These are phyloP conservation scores for Muscina levida DNA, from an alignment of 2,888 invertebrate genomes.

Conservation along the genomic window DNA sequence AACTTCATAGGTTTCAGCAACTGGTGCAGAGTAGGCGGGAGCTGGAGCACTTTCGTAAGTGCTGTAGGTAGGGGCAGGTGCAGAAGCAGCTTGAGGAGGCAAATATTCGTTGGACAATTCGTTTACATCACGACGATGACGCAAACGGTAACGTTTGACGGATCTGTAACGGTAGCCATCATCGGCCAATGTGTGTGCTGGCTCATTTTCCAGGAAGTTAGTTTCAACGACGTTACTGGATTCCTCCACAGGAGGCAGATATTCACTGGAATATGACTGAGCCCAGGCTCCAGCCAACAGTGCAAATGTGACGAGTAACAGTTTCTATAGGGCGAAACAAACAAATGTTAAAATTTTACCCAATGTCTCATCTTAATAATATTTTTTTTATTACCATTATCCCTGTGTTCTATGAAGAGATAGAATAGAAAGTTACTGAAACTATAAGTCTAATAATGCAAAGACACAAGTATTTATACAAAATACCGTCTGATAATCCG, in stretches of 20 bases:
- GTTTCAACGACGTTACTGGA: constrained; percentile 48
- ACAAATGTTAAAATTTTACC: constrained; percentile 5
- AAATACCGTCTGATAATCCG: neutral
- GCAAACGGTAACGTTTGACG: constrained; percentile 64
- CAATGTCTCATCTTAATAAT: neutral
- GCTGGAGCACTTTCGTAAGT: constrained; percentile 43
- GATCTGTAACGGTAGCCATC: constrained; percentile 69
- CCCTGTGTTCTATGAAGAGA: constrained; percentile 10
- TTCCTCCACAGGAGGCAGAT: constrained; percentile 60
- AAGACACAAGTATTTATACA: constrained; percentile 44
- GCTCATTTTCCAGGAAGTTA: constrained; percentile 56
- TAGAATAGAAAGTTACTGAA: constrained; percentile 23
- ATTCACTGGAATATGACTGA: constrained; percentile 43
- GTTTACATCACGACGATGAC: constrained; percentile 66
- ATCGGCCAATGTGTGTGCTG: constrained; percentile 59
- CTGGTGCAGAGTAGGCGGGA: constrained; percentile 35
- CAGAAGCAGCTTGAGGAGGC: constrained; percentile 49
- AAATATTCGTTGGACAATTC: constrained; percentile 57
- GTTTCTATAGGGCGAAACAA: constrained; percentile 44
- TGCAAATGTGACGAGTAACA: constrained; percentile 44
- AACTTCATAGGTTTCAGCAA: constrained; percentile 43
- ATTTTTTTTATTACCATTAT: constrained; percentile 56
- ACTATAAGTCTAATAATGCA: constrained; percentile 1
- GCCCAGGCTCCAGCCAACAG: constrained; percentile 50
- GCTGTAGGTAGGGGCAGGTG: constrained; percentile 37